A percentile compares a stretch with the other conserved stretches of the same genome.
Conservation (phyloP, 2,888 invertebrate genomes). For the Agrochola lychnidis region DNA sequence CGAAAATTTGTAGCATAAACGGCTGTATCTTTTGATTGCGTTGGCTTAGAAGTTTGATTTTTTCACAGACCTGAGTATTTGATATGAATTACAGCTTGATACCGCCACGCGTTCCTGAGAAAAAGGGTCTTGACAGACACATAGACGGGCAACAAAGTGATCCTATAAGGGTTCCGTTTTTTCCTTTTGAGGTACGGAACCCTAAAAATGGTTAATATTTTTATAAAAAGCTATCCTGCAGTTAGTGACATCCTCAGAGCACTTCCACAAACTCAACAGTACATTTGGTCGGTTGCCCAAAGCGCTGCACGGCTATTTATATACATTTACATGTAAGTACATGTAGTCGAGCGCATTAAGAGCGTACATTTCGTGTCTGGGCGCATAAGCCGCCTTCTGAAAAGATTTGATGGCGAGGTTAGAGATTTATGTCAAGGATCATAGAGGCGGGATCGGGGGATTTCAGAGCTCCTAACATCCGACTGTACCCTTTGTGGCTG, state of each 20-base stretch:
- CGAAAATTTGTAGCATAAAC: too few relatives aligned
- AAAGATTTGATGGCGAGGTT: constrained; percentile 90
- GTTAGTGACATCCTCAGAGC: constrained; percentile 18
- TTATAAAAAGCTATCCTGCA: background rate
- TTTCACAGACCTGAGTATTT: too few relatives aligned
- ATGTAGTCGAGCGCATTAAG: constrained; percentile 84
- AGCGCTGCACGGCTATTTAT: constrained; percentile 46
- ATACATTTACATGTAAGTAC: constrained; percentile 71
- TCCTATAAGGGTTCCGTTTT: too few relatives aligned
- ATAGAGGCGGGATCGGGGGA: constrained; percentile 89
- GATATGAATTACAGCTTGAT: too few relatives aligned
- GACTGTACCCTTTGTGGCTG: constrained; percentile 89
- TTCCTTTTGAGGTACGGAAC: too few relatives aligned
- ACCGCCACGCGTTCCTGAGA: too few relatives aligned
- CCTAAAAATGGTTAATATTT: background rate
- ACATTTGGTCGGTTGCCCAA: constrained; percentile 44
- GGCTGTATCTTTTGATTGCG: too few relatives aligned
- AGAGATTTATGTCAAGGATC: constrained; percentile 91
- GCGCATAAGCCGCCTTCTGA: constrained; percentile 87
- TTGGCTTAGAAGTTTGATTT: too few relatives aligned
- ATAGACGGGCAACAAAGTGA: too few relatives aligned
- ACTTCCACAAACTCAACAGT: constrained; percentile 19
- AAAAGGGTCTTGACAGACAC: too few relatives aligned
- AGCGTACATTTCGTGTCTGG: constrained; percentile 85
- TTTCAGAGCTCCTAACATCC: constrained; percentile 88